A percentile compares a stretch with the other conserved stretches of the same genome.
Evolutionary conservation across 2,797 vertebrate species (phyloP).

Genomic region (Pteronotus mesoamericanus): DNA sequence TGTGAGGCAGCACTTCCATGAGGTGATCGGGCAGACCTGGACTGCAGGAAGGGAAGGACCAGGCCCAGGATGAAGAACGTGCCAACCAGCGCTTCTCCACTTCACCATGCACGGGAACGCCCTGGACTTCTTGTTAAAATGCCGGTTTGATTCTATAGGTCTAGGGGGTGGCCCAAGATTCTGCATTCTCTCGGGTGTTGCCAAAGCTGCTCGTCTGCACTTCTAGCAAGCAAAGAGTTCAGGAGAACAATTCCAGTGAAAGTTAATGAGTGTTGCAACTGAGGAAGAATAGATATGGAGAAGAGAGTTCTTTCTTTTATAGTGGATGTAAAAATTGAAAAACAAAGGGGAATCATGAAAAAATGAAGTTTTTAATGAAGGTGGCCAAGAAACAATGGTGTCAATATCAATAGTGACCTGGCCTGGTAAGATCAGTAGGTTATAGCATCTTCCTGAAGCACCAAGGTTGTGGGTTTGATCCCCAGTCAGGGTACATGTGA

Average conservation of each 20-base stretch:
- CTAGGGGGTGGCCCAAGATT: neutral
- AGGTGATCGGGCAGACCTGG: neutral
- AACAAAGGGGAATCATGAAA: neutral
- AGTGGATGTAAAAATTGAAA: neutral
- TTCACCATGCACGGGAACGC: rapidly evolving
- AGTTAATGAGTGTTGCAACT: neutral
- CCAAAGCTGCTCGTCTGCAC: neutral
- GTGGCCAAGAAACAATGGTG: neutral
- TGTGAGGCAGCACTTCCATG: rapidly evolving
- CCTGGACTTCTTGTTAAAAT: neutral
- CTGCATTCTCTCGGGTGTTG: neutral
- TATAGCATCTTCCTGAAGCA: no score
- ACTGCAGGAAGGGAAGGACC: no score
- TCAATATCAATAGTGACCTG: neutral
- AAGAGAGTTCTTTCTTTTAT: neutral
- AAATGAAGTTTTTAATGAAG: neutral
- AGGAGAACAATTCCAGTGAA: neutral
- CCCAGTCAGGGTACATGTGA: no score
- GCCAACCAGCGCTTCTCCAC: neutral
- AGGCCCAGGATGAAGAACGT: neutral
- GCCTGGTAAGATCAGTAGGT: no score
- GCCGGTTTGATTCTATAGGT: neutral
- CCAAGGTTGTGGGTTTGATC: no score
- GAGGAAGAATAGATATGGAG: neutral
- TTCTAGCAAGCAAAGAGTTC: neutral